phyloP scores from a whole-genome alignment of 2,888 invertebrate genomes.

The Eilema caniola region DNA sequence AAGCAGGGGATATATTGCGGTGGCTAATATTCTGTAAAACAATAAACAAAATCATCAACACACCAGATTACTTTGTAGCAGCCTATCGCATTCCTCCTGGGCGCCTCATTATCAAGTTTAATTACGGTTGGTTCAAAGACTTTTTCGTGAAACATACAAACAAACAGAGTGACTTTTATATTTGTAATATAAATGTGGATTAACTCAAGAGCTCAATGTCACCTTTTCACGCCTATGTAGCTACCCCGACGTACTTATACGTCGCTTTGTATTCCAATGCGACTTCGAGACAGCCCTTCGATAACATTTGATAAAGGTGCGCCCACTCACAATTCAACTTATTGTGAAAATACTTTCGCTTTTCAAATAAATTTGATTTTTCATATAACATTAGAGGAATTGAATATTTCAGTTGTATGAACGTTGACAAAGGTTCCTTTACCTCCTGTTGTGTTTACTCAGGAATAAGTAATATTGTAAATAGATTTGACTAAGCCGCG shows the following conservation, averaged over 20 bases:
- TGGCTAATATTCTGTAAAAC: no score
- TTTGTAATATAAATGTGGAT: not conserved
- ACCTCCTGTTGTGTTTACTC: not conserved
- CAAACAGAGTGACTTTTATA: not conserved
- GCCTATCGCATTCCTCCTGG: not conserved
- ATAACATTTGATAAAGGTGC: constrained; percentile 25
- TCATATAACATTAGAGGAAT: constrained; percentile 12
- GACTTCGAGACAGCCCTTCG: constrained; percentile 18
- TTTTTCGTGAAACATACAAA: not conserved
- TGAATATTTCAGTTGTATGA: not conserved
- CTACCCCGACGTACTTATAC: constrained; percentile 6
- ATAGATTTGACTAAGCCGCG: not conserved
- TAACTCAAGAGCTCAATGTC: not conserved
- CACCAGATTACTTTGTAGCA: not conserved
- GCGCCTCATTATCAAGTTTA: not conserved
- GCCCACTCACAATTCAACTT: constrained; percentile 12
- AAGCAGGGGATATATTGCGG: no score
- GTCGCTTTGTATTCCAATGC: constrained; percentile 10
- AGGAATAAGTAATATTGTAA: not conserved
- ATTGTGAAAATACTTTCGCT: constrained; percentile 12
- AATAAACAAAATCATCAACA: not conserved
- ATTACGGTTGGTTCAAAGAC: not conserved
- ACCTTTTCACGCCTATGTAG: not conserved
- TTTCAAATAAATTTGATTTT: constrained; percentile 21
- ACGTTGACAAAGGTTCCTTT: not conserved